Base-by-base conservation (phyloP, 2,797 vertebrate species). In the Falco naumanni region DNA sequence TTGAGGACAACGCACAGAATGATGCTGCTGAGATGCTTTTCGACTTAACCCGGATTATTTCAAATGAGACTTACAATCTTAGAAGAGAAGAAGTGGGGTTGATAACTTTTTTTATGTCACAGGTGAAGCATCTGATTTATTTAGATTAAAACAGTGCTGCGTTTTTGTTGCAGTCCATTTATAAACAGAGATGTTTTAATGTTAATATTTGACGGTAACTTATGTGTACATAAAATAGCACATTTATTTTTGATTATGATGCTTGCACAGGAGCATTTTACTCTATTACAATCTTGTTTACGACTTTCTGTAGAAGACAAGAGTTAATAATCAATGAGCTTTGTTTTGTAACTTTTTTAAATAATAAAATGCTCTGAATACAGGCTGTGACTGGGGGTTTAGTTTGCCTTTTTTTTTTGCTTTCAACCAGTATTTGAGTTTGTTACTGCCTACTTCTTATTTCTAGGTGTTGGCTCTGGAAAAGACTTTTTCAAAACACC, bases 181-280 rank as follows among this genome's bases (percentile, higher is more conserved):
- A 11, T 54, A 39, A 54, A 21, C 4, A 50, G 85, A 81, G 26
- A 12, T 10, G 17, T 24, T 79, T 85, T 37, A 34, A 87, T 64
- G 83, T 87, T 88, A 69, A 86, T 90, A 91, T 88, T 82, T 96
- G 94, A 93, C 77, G 69, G 85, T 96, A 87, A 96, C 60, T 96
- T 96, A 92, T 81, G n/a, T 92, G 85, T 93, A 86, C 41, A 43
- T 65, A 91, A 82, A 69, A 57, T 2, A 25, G 25, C 9, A 20
- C 33, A 1, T 78, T 70, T 89, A 82, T 91, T 94, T 92, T 81
- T 50, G 33, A 79, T 71, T 43, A 13, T 19, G 57, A 6, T 3
- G 7, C 79, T 92, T 75, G 65, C 84, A 54, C 48, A n/a, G 76
- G 74, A 78, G 81, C 66, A 29, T 94, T 88, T 87, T 19, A 39